A percentile compares a stretch with the other conserved stretches of the same genome.
phyloP scores from a whole-genome alignment of 1,140 invertebrate genomes.

The Sycophila sp. region DNA sequence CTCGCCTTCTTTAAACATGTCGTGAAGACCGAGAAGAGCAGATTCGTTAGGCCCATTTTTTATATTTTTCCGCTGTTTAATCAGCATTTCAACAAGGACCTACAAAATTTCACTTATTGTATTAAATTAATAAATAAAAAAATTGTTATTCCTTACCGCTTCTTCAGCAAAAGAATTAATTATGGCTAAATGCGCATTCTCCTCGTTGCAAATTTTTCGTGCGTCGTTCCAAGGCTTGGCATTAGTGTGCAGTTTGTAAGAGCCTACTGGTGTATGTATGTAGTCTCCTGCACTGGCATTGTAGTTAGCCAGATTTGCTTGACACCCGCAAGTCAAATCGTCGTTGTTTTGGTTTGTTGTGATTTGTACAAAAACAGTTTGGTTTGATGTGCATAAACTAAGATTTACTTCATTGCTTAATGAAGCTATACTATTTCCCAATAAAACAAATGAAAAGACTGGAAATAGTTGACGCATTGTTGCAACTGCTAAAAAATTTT shows the following conservation, averaged over 20 bases:
- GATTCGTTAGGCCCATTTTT: not conserved
- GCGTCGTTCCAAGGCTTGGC: not conserved
- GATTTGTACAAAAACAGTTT: not conserved
- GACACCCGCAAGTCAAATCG: not conserved
- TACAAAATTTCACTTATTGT: not conserved
- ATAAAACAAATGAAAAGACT: too few species aligned
- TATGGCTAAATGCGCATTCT: slow-evolving; percentile 52
- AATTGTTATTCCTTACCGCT: not conserved
- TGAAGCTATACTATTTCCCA: too few species aligned
- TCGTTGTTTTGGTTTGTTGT: not conserved
- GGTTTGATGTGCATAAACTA: not conserved
- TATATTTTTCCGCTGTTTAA: not conserved
- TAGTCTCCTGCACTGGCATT: slow-evolving; percentile 47
- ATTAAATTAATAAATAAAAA: not conserved
- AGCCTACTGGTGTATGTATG: slow-evolving; percentile 45
- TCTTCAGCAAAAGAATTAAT: not conserved
- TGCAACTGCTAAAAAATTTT: too few species aligned
- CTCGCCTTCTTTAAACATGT: slow-evolving; percentile 57
- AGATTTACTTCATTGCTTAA: not conserved
- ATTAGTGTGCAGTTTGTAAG: not conserved
- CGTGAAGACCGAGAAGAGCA: slow-evolving; percentile 59
- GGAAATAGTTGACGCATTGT: too few species aligned
- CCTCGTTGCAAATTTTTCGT: not conserved
- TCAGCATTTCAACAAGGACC: slow-evolving; percentile 1
- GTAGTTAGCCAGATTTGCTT: not conserved